These are phyloP conservation scores for Lissocephala sabroskyi DNA, from an alignment of 2,888 invertebrate species.

Conservation along the genomic window DNA sequence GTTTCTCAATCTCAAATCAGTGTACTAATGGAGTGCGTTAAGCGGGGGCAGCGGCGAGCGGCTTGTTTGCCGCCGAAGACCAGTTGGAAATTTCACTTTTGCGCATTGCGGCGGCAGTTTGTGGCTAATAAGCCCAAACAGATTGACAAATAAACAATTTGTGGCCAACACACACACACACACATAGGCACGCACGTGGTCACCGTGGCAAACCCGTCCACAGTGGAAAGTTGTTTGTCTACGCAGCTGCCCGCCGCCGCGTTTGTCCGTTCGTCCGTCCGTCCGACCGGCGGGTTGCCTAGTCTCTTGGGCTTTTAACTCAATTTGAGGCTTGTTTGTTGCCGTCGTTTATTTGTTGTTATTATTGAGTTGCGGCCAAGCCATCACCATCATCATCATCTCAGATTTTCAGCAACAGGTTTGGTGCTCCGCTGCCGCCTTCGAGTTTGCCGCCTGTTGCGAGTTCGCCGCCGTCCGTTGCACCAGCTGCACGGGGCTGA, in stretches of 20 bases:
- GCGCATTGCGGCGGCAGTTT: slow-evolving; percentile 13
- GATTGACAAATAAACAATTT: slow-evolving; percentile 59
- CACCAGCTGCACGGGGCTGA: no score
- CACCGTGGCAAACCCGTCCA: neutral
- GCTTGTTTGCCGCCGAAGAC: no score
- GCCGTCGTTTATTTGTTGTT: slow-evolving; percentile 28
- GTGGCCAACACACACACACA: slow-evolving; percentile 18
- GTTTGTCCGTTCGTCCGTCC: neutral
- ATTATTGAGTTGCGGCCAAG: neutral
- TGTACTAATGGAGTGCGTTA: no score
- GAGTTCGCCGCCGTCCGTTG: no score
- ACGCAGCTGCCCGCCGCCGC: slow-evolving; percentile 8
- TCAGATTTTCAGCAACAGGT: no score
- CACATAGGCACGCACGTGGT: neutral
- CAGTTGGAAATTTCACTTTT: slow-evolving; percentile 43
- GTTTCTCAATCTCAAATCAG: no score
- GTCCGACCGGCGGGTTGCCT: neutral
- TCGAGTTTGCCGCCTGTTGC: no score
- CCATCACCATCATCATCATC: neutral
- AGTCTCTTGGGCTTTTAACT: slow-evolving; percentile 50
- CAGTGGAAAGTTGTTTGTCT: slow-evolving; percentile 55
- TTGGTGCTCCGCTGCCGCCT: no score
- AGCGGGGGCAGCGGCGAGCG: no score
- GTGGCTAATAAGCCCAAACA: slow-evolving; percentile 42
- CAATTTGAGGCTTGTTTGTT: slow-evolving; percentile 44